These are phyloP conservation scores for Zoanthus solanderi DNA, from an alignment of 92 coral and sea anemone genomes.

Conservation along the genomic window DNA sequence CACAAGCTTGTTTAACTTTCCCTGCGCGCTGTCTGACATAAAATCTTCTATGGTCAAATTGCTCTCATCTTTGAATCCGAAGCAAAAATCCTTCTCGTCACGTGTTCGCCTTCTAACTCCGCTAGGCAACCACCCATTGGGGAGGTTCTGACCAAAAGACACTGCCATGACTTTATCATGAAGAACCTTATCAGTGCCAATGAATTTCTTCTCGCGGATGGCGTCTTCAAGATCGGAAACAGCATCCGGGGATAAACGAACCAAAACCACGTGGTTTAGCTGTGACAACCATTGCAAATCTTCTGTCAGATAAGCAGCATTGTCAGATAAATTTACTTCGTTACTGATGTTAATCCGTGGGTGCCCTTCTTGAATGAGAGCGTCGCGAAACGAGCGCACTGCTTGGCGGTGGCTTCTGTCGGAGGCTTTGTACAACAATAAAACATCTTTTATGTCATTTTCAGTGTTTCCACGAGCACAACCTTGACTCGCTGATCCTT, in stretches of 20 bases:
- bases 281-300: slow-evolving; percentile 78
- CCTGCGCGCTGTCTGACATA: slow-evolving; percentile 45
- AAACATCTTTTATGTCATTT: slow-evolving; percentile 59
- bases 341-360: slow-evolving; percentile 21
- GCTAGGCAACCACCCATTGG: slow-evolving; percentile 83
- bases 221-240: slow-evolving; percentile 61
- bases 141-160: slow-evolving; percentile 77
- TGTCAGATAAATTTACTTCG: slow-evolving; percentile 76
- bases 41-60: slow-evolving; percentile 56
- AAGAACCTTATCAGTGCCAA: slow-evolving; percentile 69
- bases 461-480: background rate
- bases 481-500: background rate
- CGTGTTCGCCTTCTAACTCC: slow-evolving; percentile 55
- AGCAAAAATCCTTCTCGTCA: slow-evolving; percentile 69
- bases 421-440: slow-evolving; percentile 77
- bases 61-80: slow-evolving; percentile 69
- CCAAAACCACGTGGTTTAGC: slow-evolving; percentile 74
- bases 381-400: slow-evolving; percentile 88
- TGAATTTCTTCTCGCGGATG: slow-evolving; percentile 67
- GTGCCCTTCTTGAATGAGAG: slow-evolving; percentile 42
- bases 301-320: slow-evolving; percentile 10
- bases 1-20: slow-evolving; percentile 73
- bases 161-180: slow-evolving; percentile 82
- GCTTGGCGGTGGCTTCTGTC: slow-evolving; percentile 53
- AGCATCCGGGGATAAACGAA: slow-evolving; percentile 82